Evolutionary conservation across 2,797 vertebrate genomes (phyloP).

Genomic region (Caiman crocodilus): DNA sequence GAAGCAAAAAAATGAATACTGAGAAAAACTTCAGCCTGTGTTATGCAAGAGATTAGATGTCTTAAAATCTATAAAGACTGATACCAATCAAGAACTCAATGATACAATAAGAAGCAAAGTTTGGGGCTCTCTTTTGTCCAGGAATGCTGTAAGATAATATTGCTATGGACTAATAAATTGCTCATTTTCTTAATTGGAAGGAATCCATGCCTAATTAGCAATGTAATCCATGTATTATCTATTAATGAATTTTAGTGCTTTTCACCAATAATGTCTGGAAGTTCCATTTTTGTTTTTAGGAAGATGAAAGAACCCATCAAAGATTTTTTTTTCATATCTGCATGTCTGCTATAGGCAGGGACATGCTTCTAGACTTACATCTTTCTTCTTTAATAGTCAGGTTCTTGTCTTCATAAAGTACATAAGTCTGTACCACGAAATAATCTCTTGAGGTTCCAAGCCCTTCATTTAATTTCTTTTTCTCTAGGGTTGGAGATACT

Average conservation of each 20-base stretch:
- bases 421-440: not conserved
- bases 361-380: not conserved
- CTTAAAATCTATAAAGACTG: not conserved
- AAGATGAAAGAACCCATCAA: not conserved
- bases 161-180: not conserved
- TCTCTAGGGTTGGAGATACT: not conserved
- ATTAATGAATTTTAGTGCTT: not conserved
- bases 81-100: not conserved
- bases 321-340: not conserved
- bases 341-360: not conserved
- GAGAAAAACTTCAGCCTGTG: slow-evolving; percentile 10
- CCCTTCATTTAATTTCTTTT: slow-evolving; percentile 17
- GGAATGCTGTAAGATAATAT: not conserved
- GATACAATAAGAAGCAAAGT: not conserved
- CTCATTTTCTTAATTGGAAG: not conserved
- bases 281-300: not conserved
- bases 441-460: not conserved
- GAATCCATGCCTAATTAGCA: not conserved
- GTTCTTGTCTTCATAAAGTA: not conserved
- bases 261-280: not conserved
- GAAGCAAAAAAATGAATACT: not conserved
- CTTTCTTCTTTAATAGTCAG: not conserved
- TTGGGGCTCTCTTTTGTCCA: not conserved
- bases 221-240: not conserved
- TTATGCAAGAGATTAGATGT: not conserved